A percentile compares a stretch with the other conserved stretches of the same genome.
Evolutionary conservation across 2,888 invertebrate genomes (phyloP).

Genomic region (Meta bourneti): DNA sequence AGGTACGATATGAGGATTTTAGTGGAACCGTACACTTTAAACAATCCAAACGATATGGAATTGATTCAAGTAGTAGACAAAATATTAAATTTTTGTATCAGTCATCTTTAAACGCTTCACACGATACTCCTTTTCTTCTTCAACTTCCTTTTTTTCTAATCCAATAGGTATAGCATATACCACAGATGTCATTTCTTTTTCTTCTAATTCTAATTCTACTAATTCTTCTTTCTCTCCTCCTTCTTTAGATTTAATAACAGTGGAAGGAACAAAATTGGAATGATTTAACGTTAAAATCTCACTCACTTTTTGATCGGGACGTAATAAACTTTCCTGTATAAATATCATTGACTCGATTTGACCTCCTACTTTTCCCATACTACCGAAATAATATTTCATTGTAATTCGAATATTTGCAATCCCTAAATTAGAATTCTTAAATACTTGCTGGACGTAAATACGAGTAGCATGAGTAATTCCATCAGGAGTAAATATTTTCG

Average conservation of each 20-base stretch:
- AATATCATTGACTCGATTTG: background rate
- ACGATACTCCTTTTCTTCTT: background rate
- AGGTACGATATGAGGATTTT: conserved; percentile 4
- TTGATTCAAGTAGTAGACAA: background rate
- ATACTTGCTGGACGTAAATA: no score
- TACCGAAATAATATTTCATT: conserved; percentile 6
- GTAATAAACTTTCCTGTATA: conserved; percentile 2
- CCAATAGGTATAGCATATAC: background rate
- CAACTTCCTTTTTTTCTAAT: no score
- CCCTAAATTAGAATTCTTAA: background rate
- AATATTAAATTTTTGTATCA: background rate
- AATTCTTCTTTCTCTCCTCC: no score
- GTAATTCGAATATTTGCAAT: background rate
- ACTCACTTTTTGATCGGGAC: background rate
- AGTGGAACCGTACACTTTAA: background rate
- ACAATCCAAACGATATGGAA: background rate
- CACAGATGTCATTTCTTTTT: background rate
- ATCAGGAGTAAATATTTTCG: background rate
- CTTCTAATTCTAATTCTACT: no score
- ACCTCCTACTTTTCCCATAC: background rate
- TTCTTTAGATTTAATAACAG: no score
- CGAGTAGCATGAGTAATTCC: no score
- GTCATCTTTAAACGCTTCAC: background rate
- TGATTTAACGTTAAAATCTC: background rate
- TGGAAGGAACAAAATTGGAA: no score